phyloP scores from a whole-genome alignment of 1,140 invertebrate species.

The Pachyrhynchus sulphureomaculatus region DNA sequence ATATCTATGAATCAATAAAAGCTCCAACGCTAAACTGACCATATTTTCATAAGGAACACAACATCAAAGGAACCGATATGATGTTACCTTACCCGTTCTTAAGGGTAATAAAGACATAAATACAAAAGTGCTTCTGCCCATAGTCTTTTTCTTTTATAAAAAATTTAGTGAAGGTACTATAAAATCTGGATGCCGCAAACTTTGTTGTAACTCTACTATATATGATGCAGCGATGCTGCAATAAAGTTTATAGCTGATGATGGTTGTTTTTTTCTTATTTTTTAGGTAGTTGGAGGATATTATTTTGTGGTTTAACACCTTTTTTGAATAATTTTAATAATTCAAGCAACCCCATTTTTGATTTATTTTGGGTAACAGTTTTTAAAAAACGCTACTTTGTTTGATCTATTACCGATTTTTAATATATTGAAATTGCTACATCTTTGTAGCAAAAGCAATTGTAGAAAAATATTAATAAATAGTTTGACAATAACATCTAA shows the following conservation, averaged over 20 bases:
- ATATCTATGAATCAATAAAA: no score
- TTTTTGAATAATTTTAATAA: conserved; percentile 5
- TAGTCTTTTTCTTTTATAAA: conserved; percentile 8
- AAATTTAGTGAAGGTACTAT: conserved; percentile 4
- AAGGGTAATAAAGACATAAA: conserved; percentile 28
- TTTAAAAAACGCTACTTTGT: no score
- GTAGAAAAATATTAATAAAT: no score
- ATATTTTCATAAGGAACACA: no score
- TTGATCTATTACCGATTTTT: no score
- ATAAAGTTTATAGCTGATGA: not conserved
- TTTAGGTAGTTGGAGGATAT: conserved; percentile 4
- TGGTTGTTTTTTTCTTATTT: not conserved
- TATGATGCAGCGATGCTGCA: no score
- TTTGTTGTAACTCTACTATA: not conserved
- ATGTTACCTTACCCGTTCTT: conserved; percentile 9
- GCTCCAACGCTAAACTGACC: no score
- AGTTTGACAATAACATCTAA: no score
- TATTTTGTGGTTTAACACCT: conserved; percentile 9
- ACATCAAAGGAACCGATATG: conserved; percentile 13
- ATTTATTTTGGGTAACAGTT: no score
- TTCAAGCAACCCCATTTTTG: no score
- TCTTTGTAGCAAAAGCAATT: no score
- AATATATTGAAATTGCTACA: no score
- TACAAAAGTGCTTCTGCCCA: conserved; percentile 23
- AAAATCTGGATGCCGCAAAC: conserved; percentile 16